Evolutionary conservation across 2,797 vertebrate species (phyloP), one percentile per base, ranked within the genome.

Genomic region (Myripristis jacobus): DNA sequence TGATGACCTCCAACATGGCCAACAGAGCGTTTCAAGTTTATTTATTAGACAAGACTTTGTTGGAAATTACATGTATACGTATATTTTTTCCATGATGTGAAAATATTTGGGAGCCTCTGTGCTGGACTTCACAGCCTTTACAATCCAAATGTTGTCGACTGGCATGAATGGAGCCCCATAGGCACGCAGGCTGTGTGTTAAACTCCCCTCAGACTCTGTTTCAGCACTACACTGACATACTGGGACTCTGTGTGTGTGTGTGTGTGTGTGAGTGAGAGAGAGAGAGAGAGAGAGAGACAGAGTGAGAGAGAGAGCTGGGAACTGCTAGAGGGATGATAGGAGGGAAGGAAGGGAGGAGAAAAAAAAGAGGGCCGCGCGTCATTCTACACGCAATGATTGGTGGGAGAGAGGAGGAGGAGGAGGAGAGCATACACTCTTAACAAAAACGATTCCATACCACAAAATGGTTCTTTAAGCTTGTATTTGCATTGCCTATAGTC

Each of bases 311-410:
- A 43, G 61, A 31, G 29, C 58, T 64, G 60, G 64, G 53, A 68
- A 66, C 36, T 80, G 65, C 54, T 82, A 56, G 36, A 85, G 76
- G 81, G 81, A 80, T 80, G 65, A 31, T 31, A 29, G 31, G 29
- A 10, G 19, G 62, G 63, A 60, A 62, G 31, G 54, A 57, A 66
- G 51, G 68, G 76, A 66, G 57, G 66, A 66, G 57, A 64, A 75
- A 50, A 73, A 74, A 80, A 75, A 65, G 57, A 66, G 80, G 73
- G 48, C 86, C 81, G 84, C 77, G 38, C 89, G 85, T 91, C 91
- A 91, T 85, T 70, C 75, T 73, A 70, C 80, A 82, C 62, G 73
- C 88, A 87, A 76, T 78, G 87, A 92, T 84, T 90, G 89, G 90
- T 80, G 78, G 80, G 75, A 73, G 82, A 55, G 59, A 60, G 66